Base-by-base conservation (phyloP, 1,140 invertebrate species). In the Drosophila suzukii region DNA sequence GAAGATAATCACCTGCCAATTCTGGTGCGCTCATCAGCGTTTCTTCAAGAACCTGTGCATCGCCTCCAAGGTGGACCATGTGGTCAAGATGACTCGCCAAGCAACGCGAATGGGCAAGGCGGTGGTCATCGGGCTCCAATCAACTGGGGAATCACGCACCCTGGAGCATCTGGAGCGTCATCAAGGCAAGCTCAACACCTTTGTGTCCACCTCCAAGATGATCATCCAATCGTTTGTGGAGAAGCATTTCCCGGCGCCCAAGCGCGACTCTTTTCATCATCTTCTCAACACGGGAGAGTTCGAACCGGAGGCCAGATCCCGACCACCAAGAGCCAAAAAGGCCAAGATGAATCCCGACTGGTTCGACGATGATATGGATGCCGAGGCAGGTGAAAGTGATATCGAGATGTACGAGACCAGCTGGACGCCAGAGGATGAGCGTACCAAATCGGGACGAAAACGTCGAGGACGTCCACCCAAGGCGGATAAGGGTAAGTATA, bases 21-120 rank as follows among this genome's bases (percentile, higher is more conserved):
- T 99, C 93, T 99, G 99, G 99, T 98, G 98, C 0, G 96, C 98
- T 6, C 99, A 99, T 94, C 99, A 99, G 92, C 93, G 99, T n/a
- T 99, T 99, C 93, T 99, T 99, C 93, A 99, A 99, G 92, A 99
- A 99, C 93, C 93, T 99, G 0, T 99, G 99, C 93, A 99, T 99
- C 76, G 98, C 98, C 3, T 96, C 98, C 6, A 99, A 99, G 93
- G 96, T 99, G 11, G 95, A 95, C 67, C 95, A 97, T 91, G 97
- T 96, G 1, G 96, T 98, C 5, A 93, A 94, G 34, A 95, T 96
- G 32, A 96, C 96, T 0, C 95, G 97, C 8, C 96, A 99, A 91
- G 98, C 98, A 20, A 96, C 99, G 0, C 97, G 98, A 90, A 96
- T 96, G 93, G 98, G 98, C 41, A 99, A 98, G 94, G 99, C 98